Base-by-base conservation (phyloP, 2,113 vertebrate species). In the Butastur rufipennis region DNA sequence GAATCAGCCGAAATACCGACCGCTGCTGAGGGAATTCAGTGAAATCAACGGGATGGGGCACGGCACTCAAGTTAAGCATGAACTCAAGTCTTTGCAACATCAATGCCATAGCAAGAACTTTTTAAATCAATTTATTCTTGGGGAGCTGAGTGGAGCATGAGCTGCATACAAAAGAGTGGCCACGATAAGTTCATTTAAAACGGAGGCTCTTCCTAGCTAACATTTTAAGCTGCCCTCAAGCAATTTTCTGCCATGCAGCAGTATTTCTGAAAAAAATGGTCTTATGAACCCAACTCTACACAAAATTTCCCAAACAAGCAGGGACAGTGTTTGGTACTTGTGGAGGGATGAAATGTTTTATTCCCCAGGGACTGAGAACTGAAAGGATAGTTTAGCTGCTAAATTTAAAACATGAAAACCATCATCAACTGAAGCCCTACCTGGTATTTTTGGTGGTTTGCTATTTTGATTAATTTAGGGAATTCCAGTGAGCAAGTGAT, bases 151-250 rank as follows among this genome's bases (percentile, higher is more conserved):
- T 4, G 25, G n/a, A 83, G 56, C 58, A 47, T 0, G 6, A 92
- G 58, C 79, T 71, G 95, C 89, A 93, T 95, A 87, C 63, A 42
- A 71, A 95, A 77, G 38, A 80, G 86, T 62, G 59, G 55, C 86
- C 55, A 13, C 1, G 11, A 21, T 50, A 84, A 88, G 59, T 92
- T 90, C 75, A 86, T 93, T 90, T 92, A 90, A 90, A 90, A 65
- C 3, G 2, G 27, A 85, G 26, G 45, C 62, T 90, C 87, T 93
- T 91, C 74, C 45, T 29, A 65, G 75, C 31, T 94, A 58, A 77
- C 42, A 32, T 75, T 94, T 96, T 82, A 77, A 93, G 85, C 75
- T 92, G 92, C 95, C 85, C 82, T 97, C 42, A 23, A 97, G 92
- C 82, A 88, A 93, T 92, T 86, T 63, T 90, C 90, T 83, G 62